Base-by-base conservation (phyloP, 2,888 invertebrate species). In the Cephus sareptanus region DNA sequence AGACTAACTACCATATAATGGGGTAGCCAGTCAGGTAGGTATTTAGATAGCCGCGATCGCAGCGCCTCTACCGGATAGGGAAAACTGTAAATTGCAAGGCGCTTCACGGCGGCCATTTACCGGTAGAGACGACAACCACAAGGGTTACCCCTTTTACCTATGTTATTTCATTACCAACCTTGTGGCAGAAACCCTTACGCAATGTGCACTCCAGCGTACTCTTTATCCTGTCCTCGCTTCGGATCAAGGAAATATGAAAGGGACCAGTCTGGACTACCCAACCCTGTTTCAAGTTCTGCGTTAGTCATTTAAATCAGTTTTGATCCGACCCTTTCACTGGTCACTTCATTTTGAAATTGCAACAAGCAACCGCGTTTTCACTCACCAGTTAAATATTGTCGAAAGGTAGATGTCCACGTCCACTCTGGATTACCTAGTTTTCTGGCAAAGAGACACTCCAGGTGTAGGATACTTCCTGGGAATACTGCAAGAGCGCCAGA, bases 401-500 rank as follows among this genome's bases (percentile, higher is more conserved):
- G 95, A 87, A 94, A 94, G 79, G 95, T 95, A 78, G 97, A 95
- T 0, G 97, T 97, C 97, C 97, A 97, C 75, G 95, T 95, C 97
- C 97, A 97, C 87, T 96, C 96, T 0, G 97, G 97, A 81, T 96
- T 95, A 1, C 97, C 97, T 33, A 95, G 92, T 31, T 94, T 93
- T 68, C 96, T 93, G 1, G 95, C 95, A 87, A 96, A 95, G 85
- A 97, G 94, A 89, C 97, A 97, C 91, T 97, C 97, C 80, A 97
- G 93, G 88, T 96, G 95, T 31, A 97, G 92, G 6, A 96, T 96
- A 82, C 95, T 95, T 83, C 96, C 96, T 0, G 97, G 97, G 85
- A 94, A 96, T 71, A 97, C 95, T 35, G 95, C 95, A 81, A 97
- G 91, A 82, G 96, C 95, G 15, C 97, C 97, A 1, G 95, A 94